Evolutionary conservation across 1,140 invertebrate species (phyloP).

Genomic region (Sitobion miscanthi): DNA sequence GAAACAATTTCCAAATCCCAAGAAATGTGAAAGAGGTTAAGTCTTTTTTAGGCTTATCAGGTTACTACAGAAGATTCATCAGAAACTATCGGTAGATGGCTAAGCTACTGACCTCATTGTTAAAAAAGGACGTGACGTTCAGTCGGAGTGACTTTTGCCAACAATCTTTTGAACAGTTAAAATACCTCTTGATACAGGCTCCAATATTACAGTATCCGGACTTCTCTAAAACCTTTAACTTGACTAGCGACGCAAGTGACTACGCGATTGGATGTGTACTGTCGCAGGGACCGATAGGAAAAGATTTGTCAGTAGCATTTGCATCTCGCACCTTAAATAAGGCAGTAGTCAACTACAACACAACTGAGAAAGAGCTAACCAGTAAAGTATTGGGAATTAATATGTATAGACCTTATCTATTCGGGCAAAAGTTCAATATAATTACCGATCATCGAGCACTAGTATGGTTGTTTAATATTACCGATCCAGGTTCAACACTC

Average conservation of each 20-base stretch:
- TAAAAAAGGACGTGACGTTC: background rate
- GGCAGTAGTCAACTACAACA: slow-evolving; percentile 63
- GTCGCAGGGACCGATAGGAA: slow-evolving; percentile 60
- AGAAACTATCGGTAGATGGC: no score
- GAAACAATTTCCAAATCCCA: slow-evolving; percentile 40
- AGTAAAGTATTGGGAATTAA: slow-evolving; percentile 62
- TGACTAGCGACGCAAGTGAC: slow-evolving; percentile 60
- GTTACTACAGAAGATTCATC: no score
- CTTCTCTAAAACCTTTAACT: slow-evolving; percentile 64
- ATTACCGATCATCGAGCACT: no score
- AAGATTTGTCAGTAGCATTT: slow-evolving; percentile 61
- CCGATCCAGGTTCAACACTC: no score
- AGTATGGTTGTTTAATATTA: no score
- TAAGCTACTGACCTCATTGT: no score
- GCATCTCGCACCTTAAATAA: slow-evolving; percentile 63
- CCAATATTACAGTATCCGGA: slow-evolving; percentile 62
- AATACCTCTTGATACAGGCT: slow-evolving; percentile 62
- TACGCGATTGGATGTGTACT: slow-evolving; percentile 60
- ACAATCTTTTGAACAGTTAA: slow-evolving; percentile 58
- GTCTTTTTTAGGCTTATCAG: no score
- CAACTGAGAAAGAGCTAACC: slow-evolving; percentile 63
- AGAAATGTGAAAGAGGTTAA: slow-evolving; percentile 59
- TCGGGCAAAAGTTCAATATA: no score
- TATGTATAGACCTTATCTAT: no score
- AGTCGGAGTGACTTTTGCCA: background rate